Base-by-base conservation (phyloP, 2,113 vertebrate genomes). In the Barbus barbus region DNA sequence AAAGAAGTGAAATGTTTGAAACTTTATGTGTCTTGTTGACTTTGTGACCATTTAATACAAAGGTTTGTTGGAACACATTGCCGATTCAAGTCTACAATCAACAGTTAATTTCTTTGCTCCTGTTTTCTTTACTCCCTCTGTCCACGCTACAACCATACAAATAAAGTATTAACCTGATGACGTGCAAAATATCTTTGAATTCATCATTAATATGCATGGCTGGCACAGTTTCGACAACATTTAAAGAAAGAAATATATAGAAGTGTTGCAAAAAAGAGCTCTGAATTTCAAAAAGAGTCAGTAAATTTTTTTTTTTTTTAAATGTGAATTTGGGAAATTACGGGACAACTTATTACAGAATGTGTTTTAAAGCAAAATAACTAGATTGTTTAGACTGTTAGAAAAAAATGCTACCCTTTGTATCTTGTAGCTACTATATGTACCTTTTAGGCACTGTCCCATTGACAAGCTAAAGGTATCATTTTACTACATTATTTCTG, bases 81-180 rank as follows among this genome's bases (percentile, higher is more conserved):
- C 92, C 93, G 91, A 92, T 91, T 83, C 78, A 75, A 77, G 63
- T 67, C 84, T 85, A 71, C 83, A 93, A 93, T 93, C 93, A 88
- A 90, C 92, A 92, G 90, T 92, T 85, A 81, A 86, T 82, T 85
- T 81, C 60, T 78, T 73, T 81, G 58, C 83, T 84, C 63, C 78
- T 75, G 73, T 84, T 89, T 79, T 90, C 85, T 87, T 93, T 89
- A 89, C 86, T 88, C 90, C 92, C 87, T 93, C 90, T 93, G 92
- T 94, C 91, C 93, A 93, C 91, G 93, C 94, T 94, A 93, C 94
- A 94, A 94, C 93, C 93, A 95, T 94, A 93, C 93, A 93, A 95
- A 95, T 95, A 95, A 95, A 95, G 93, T 95, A 95, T 95, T 95
- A 95, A 95, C 94, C 94, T 94, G 94, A 94, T 93, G 93, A 94